Base-by-base conservation (phyloP, 2,888 invertebrate genomes). In the Drosophila formosana region DNA sequence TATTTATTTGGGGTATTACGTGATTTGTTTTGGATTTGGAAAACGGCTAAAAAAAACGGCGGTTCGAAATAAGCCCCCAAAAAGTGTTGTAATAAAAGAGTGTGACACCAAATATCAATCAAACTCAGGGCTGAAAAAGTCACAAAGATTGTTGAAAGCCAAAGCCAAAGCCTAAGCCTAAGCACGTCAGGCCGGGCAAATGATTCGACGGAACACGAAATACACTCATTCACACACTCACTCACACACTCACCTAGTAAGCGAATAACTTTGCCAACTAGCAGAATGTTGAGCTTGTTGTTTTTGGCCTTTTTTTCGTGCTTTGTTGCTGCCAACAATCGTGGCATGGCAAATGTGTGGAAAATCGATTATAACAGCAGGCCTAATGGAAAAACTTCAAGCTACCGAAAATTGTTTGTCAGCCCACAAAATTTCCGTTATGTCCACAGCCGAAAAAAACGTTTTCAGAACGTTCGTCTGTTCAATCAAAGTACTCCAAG, bases 101-200 rank as follows among this genome's bases (percentile, higher is more conserved):
- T 67, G 51, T 69, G 79, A 60, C 84, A 74, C 58, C 71, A 74
- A 85, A 82, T 84, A 87, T 83, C 88, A 84, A 83, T 87, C 70
- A 77, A 71, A 65, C 13, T 23, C 46, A 7, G 45, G 5, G 30
- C 61, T 61, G 34, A 26, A 28, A 49, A 64, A 77, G 58, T 49
- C 26, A 41, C 58, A 66, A 66, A 57, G 32, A 58, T 58, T 71
- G 75, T 62, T 56, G 58, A 72, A 55, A 64, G 47, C 57, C 41
- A 18, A 18, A 18, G 18, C 18, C 18, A 18, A 18, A 23, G 65
- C 52, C 45, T 51, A 39, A 62, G 60, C 45, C 23, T 13, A 55
- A 55, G 26, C 52, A 66, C 34, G 58, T 51, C 50, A 51, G n/a
- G 23, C 34, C 34, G 34, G 34, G 13, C 45, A 52, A 69, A 66